Percentiles rank a stretch among this genome's conserved stretches.
These are phyloP conservation scores for Gavia stellata DNA, from an alignment of 2,113 vertebrate species.

Conservation along the genomic window DNA sequence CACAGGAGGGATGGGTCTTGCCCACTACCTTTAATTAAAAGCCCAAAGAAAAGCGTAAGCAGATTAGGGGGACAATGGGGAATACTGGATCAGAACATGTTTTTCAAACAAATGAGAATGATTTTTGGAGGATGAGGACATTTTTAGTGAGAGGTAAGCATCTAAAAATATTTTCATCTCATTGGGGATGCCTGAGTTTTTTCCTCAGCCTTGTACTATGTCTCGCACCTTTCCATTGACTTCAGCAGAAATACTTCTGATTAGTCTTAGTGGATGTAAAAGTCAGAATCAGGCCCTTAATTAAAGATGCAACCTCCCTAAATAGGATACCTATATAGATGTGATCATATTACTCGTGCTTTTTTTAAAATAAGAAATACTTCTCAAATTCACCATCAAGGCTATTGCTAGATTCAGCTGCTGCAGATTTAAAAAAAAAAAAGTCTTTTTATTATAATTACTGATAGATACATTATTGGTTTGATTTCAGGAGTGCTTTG, in stretches of 20 bases:
- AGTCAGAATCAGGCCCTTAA: background rate
- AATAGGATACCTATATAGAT: background rate
- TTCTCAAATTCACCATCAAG: background rate
- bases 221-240: background rate
- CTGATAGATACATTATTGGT: background rate
- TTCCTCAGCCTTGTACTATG: background rate
- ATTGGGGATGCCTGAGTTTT: background rate
- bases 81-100: background rate
- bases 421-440: background rate
- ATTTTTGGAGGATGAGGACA: background rate
- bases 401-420: background rate
- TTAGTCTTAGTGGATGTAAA: background rate
- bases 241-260: background rate
- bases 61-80: background rate
- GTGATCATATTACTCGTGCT: background rate
- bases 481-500: background rate
- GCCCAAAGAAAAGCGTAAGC: background rate
- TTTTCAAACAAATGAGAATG: background rate
- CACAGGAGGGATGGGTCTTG: background rate
- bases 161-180: background rate
- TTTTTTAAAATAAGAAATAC: background rate
- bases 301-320: background rate
- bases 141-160: background rate
- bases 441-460: background rate
- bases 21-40: slow-evolving; percentile 20